A percentile compares a stretch with the other conserved stretches of the same genome.
Evolutionary conservation across 2,888 invertebrate genomes (phyloP).

Genomic region (Cryptophagus acutangulus): DNA sequence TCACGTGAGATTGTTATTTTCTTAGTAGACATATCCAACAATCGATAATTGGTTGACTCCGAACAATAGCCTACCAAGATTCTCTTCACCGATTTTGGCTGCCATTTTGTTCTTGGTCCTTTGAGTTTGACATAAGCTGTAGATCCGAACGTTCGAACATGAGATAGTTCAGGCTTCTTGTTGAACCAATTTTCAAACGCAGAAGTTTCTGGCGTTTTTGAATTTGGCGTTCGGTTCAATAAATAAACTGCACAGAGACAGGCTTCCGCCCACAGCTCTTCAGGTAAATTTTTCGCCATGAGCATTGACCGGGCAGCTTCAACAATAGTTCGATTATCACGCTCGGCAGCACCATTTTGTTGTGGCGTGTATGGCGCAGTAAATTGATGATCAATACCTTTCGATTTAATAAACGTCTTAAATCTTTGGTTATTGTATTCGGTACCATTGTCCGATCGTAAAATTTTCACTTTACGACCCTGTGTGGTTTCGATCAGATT

Average conservation of each 20-base stretch:
- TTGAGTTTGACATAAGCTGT: slow-evolving; percentile 14
- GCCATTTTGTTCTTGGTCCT: slow-evolving; percentile 14
- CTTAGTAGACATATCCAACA: slow-evolving; percentile 21
- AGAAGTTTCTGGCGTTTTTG: slow-evolving; percentile 10
- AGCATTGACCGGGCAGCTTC: no score
- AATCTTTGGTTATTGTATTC: no score
- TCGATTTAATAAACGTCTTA: no score
- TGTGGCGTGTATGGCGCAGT: no score
- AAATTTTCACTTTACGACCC: no score
- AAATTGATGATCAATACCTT: no score
- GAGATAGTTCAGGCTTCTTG: slow-evolving; percentile 20
- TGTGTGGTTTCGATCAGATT: no score
- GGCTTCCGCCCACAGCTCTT: slow-evolving; percentile 40
- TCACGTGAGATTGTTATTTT: slow-evolving; percentile 26
- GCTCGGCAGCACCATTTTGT: no score
- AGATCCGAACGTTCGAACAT: slow-evolving; percentile 24
- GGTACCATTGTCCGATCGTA: no score
- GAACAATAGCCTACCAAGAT: slow-evolving; percentile 19
- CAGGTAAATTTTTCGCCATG: slow-evolving; percentile 28
- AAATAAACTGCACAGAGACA: slow-evolving; percentile 31
- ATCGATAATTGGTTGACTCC: slow-evolving; percentile 22
- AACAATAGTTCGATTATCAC: no score
- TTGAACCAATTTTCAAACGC: slow-evolving; percentile 22
- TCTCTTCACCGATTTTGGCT: slow-evolving; percentile 14
- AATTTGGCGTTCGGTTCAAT: slow-evolving; percentile 27